Conservation (phyloP, 2,797 vertebrate species). For the Macropodus opercularis region DNA sequence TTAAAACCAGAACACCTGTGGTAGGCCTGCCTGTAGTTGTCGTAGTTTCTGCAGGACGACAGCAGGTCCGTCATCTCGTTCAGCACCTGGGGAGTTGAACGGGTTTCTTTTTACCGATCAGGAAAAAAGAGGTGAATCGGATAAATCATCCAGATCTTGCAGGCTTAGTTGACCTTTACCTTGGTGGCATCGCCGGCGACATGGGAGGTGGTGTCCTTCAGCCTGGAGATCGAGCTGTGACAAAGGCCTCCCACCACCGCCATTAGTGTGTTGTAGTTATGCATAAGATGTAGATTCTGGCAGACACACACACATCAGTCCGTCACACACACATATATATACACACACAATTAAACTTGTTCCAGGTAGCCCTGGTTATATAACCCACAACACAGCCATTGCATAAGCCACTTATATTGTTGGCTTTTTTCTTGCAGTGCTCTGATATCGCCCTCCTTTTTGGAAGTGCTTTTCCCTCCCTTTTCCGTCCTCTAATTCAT, state of each 20-base stretch:
- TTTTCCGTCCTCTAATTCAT: slow-evolving; percentile 55
- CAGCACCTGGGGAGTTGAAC: slow-evolving; percentile 82
- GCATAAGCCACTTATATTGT: slow-evolving; percentile 71
- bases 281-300: slow-evolving; percentile 91
- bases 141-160: background rate
- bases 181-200: slow-evolving; percentile 91
- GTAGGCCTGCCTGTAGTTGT: slow-evolving; percentile 92
- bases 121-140: background rate
- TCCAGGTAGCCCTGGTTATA: slow-evolving; percentile 71
- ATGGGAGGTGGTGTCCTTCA: slow-evolving; percentile 94
- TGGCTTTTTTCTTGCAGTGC: slow-evolving; percentile 61
- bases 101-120: background rate
- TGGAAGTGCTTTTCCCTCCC: slow-evolving; percentile 46
- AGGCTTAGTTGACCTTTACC: slow-evolving; percentile 72
- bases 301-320: slow-evolving; percentile 33
- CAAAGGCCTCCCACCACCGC: slow-evolving; percentile 95
- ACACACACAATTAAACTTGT: slow-evolving; percentile 63
- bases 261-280: slow-evolving; percentile 98
- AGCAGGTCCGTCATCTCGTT: slow-evolving; percentile 97
- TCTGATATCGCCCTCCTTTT: slow-evolving; percentile 59
- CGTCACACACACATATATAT: slow-evolving; percentile 21
- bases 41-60: slow-evolving; percentile 93
- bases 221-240: slow-evolving; percentile 95
- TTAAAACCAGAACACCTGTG: slow-evolving; percentile 89
- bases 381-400: slow-evolving; percentile 63